These are phyloP conservation scores for Sycophaga agraensis DNA, from an alignment of 1,140 invertebrate genomes.

Conservation along the genomic window DNA sequence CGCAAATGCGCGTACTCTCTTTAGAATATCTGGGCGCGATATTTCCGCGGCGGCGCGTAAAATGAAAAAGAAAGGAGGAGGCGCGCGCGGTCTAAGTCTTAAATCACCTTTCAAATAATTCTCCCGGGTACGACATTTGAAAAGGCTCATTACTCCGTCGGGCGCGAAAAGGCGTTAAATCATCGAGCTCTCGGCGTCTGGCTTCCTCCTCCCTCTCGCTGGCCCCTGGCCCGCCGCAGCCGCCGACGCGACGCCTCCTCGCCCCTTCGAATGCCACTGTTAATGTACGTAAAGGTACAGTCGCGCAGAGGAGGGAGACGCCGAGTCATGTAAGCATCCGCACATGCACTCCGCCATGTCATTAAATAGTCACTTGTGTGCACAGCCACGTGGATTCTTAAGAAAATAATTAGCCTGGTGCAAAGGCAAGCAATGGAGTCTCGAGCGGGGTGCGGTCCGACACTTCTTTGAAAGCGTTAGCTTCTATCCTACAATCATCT, in stretches of 20 bases:
- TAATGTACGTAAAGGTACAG: background rate
- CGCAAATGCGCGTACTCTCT: no score
- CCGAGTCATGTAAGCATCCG: no score
- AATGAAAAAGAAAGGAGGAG: background rate
- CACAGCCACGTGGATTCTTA: no score
- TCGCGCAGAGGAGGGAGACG: background rate
- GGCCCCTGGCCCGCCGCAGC: background rate
- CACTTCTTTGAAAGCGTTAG: no score
- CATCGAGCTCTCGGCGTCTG: constrained; percentile 22
- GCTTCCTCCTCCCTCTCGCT: constrained; percentile 7
- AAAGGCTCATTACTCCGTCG: constrained; percentile 33
- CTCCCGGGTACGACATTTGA: constrained; percentile 26
- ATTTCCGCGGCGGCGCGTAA: background rate
- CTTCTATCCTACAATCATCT: no score
- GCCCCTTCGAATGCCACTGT: no score
- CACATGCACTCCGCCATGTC: no score
- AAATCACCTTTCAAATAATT: constrained; percentile 31
- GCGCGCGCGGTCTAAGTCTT: constrained; percentile 12
- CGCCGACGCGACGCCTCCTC: background rate
- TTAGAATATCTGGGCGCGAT: constrained; percentile 9
- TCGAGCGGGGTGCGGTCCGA: no score
- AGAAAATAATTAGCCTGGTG: no score
- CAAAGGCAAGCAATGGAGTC: no score
- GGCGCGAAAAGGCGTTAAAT: constrained; percentile 33
- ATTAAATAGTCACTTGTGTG: background rate